Conservation (phyloP, 1,140 invertebrate genomes). For the Euwallacea fornicatus region DNA sequence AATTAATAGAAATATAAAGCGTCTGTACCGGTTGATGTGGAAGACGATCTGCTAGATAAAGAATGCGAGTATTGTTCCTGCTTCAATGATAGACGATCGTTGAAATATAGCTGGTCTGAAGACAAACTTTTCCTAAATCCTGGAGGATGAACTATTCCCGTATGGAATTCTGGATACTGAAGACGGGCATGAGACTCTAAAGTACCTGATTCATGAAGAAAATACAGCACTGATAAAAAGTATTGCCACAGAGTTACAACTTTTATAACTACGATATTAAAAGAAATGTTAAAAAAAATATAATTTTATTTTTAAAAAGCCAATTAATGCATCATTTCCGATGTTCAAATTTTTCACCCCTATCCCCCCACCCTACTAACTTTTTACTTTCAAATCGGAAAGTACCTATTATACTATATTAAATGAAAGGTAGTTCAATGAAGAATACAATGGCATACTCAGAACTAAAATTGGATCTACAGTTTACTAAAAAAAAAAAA, state of each 20-base stretch:
- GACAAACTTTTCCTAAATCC: slow-evolving; percentile 49
- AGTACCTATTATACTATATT: no score
- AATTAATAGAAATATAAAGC: not conserved
- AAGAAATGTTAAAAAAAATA: no score
- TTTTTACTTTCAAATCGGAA: no score
- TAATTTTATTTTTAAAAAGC: no score
- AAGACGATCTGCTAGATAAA: slow-evolving; percentile 44
- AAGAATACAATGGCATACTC: no score
- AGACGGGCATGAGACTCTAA: not conserved
- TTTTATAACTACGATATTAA: not conserved
- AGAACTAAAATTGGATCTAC: no score
- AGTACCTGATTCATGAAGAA: not conserved
- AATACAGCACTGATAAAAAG: no score
- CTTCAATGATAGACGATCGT: slow-evolving; percentile 24
- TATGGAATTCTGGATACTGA: not conserved
- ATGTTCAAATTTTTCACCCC: no score
- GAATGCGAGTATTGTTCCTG: slow-evolving; percentile 39
- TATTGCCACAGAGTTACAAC: not conserved
- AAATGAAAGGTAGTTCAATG: no score
- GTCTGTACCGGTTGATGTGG: slow-evolving; percentile 45
- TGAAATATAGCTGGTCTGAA: slow-evolving; percentile 47
- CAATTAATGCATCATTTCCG: no score
- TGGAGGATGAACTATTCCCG: not conserved
- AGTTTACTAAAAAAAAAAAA: no score
- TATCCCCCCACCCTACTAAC: no score